Base-by-base conservation (phyloP, 2,113 vertebrate species). In the Trichechus manatus region DNA sequence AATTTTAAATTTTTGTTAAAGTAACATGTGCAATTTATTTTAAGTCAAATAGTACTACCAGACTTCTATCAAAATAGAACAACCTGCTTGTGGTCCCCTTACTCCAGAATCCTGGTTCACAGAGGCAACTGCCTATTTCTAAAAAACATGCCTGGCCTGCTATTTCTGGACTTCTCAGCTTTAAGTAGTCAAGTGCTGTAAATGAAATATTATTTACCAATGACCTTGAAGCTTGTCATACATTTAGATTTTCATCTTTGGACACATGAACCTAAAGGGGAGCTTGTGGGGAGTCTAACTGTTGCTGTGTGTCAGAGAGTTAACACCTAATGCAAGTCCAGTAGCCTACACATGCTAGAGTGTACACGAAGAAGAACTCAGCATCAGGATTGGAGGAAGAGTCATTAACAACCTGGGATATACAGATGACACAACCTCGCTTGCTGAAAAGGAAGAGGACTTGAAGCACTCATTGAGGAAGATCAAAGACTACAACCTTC, bases 261-360 rank as follows among this genome's bases (percentile, higher is more conserved):
- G 47, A 27, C 1, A 27, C 17, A 0, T 53, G 27, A 77, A 36
- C 87, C 6, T 59, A 77, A 64, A 64, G 5, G 22, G n/a, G 17
- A 19, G n/a, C 56, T 13, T 27, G 15, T 29, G 3, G 42, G 42
- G 47, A 11, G 6, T 75, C 66, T 27, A 27, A 47, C 17, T 2
- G 22, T 22, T 8, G 5, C 44, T 47, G 27, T 13, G 36, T 64
- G 61, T 59, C 42, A 6, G 4, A 19, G 0, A 6, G 33, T 15
- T 42, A n/a, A 9, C 44, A 10, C 7, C 44, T 5, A 44, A 53
- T 27, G n/a, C 44, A n/a, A 0, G 11, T 20, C 5, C 0, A 66
- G 11, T 0, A 7, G 36, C 20, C 29, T 47, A 0, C 31, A 8
- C 22, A 56, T 56, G 53, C 14, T 56, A 56, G 53, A 11, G 13